Base-by-base conservation (phyloP, 2,797 vertebrate species). In the Manis crassicaudata region DNA sequence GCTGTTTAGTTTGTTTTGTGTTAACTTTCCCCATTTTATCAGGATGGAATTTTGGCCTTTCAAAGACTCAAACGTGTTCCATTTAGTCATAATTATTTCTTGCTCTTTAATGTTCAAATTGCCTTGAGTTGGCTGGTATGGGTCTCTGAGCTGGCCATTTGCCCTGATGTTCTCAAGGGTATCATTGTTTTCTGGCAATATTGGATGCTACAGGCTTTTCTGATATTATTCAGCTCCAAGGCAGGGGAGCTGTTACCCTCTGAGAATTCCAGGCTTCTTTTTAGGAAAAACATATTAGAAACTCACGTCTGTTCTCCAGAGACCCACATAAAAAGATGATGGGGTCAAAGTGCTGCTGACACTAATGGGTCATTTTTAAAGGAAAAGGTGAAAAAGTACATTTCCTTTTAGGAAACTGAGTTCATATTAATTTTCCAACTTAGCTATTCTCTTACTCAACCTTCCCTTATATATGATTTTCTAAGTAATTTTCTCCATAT, bases 381-480 rank as follows among this genome's bases (percentile, higher is more conserved):
- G 75, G 4, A 79, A 56, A 32, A 29, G 40, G 29, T 5, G 6
- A 58, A 92, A 80, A 56, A 10, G 11, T 25, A 14, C 21, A 20
- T 40, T 81, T 46, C 9, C 16, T 86, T 90, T 88, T 67, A 81
- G 37, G 43, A 75, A 90, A 91, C 50, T 12, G 18, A 86, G 1
- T 73, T 95, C 25, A 83, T 35, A 62, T 82, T 70, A 5, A 23
- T 73, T 87, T 91, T 80, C 29, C 5, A 65, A 40, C 65, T 80
- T 92, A 68, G 18, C 16, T 77, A 11, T 88, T 43, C 11, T 68
- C 32, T 92, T 52, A 17, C 37, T 89, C 32, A 76, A 2, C 63
- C 88, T 25, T 46, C n/a, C 63, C 82, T 94, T 88, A 65, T 54
- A 68, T 86, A 3, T 65, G n/a, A 79, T 86, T 95, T 90, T 72